Percentiles rank a stretch among this genome's conserved stretches.
These are phyloP conservation scores for Leiothrix lutea DNA, from an alignment of 2,113 vertebrate genomes.

Conservation along the genomic window DNA sequence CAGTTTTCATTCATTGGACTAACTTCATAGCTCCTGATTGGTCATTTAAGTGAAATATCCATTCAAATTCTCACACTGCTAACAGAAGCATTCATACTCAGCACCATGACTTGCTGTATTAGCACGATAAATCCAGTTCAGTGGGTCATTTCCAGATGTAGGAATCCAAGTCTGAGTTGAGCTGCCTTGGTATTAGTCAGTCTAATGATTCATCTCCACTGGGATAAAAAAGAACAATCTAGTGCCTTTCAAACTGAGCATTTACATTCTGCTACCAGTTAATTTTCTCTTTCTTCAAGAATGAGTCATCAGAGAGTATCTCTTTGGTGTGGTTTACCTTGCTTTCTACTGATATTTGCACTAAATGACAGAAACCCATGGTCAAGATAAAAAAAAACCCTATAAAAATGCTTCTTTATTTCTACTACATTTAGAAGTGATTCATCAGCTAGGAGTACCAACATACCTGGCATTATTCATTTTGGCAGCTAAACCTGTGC, in stretches of 20 bases:
- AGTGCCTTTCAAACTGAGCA: neutral
- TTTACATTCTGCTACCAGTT: neutral
- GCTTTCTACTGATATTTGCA: neutral
- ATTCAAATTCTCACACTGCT: neutral
- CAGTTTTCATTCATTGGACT: neutral
- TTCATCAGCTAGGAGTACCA: neutral
- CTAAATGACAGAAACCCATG: neutral
- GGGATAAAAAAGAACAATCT: neutral
- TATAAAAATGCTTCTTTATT: neutral
- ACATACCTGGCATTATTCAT: neutral
- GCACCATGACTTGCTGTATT: neutral
- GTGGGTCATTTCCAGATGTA: neutral
- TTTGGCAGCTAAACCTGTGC: neutral
- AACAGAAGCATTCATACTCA: neutral
- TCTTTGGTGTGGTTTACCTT: neutral
- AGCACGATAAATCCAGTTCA: neutral
- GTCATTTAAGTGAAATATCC: neutral
- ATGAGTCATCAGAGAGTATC: neutral
- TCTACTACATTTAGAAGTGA: neutral
- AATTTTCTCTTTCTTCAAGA: neutral
- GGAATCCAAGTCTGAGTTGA: neutral
- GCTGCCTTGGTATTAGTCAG: neutral
- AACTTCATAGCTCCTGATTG: neutral
- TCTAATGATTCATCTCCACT: neutral
- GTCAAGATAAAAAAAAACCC: neutral